Evolutionary conservation across 2,113 vertebrate species (phyloP), one percentile per base, ranked within the genome.

Genomic region (Muntiacus reevesi): DNA sequence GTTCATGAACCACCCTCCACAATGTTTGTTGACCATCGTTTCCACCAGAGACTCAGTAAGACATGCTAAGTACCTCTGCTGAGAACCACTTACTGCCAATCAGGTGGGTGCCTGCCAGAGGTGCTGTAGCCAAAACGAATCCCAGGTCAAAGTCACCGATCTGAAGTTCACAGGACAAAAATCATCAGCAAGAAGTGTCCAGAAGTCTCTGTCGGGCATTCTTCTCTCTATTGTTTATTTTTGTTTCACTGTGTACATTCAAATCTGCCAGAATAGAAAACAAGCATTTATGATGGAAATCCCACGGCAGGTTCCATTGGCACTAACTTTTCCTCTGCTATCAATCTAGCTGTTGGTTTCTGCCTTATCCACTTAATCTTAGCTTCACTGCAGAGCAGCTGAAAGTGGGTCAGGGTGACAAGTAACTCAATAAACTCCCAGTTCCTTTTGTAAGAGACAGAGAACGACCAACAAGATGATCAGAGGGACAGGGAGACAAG

Each of bases 181-280:
- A 40, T 27, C 79, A 45, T 98, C 98, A 99, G 94, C 99, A 99
- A 0, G 99, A 99, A 47, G 99, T 99, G 96, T 99, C 98, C 5
- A 97, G 54, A 1, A 99, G 99, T 64, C 99, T 99, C 27, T 99
- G 99, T 27, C 98, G 98, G 93, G 99, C 97, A 10, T 97, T 99
- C 94, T 98, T 98, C 45, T 98, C 99, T 40, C 98, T 98, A 2
- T 95, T 95, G 64, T 60, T 98, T 0, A n/a, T 27, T 25, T 87
- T 98, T 9, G 2, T 7, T 0, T 19, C 96, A 54, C 94, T 91
- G 12, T 91, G 94, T 43, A 92, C 23, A 3, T 92, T 91, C 21
- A 4, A 74, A 92, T 98, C 99, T 98, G 98, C 50, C 96, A 98
- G 97, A 98, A 71, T n/a, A 71, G n/a, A 71, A 21, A 71, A 40